Evolutionary conservation across 1,140 invertebrate genomes (phyloP).

Genomic region (Adoxophyes honmai): DNA sequence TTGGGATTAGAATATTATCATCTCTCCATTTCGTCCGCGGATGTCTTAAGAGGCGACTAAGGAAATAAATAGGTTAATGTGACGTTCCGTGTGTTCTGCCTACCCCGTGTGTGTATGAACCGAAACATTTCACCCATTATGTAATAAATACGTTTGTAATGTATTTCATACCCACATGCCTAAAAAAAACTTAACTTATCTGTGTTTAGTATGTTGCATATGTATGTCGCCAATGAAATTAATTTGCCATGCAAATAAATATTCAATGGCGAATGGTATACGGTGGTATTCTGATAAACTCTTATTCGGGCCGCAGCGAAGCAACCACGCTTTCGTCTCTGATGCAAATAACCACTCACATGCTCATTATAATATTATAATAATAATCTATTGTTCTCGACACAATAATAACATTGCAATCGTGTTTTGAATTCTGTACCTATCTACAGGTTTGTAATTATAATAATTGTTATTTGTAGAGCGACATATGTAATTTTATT

Average conservation of each 20-base stretch:
- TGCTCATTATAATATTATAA: conserved; percentile 25
- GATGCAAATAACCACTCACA: conserved; percentile 24
- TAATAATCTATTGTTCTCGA: conserved; percentile 40
- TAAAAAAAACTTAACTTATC: too few relatives aligned
- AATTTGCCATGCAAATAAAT: neutral
- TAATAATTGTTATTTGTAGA: conserved; percentile 9
- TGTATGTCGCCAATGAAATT: too few relatives aligned
- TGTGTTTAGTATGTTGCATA: too few relatives aligned
- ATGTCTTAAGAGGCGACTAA: too few relatives aligned
- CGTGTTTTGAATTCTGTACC: conserved; percentile 32
- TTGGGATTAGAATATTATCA: too few relatives aligned
- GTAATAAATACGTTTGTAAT: too few relatives aligned
- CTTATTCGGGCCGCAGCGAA: neutral
- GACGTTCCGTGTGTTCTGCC: too few relatives aligned
- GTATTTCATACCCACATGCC: too few relatives aligned
- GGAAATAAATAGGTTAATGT: too few relatives aligned
- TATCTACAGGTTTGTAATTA: conserved; percentile 10
- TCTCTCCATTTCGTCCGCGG: too few relatives aligned
- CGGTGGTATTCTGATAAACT: neutral
- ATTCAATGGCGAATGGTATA: neutral
- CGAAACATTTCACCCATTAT: too few relatives aligned
- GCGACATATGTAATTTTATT: neutral
- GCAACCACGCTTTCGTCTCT: conserved; percentile 12
- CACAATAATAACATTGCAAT: conserved; percentile 28
- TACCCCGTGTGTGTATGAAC: too few relatives aligned